Base-by-base conservation (phyloP, 1,140 invertebrate species). In the Saccostrea cuccullata region DNA sequence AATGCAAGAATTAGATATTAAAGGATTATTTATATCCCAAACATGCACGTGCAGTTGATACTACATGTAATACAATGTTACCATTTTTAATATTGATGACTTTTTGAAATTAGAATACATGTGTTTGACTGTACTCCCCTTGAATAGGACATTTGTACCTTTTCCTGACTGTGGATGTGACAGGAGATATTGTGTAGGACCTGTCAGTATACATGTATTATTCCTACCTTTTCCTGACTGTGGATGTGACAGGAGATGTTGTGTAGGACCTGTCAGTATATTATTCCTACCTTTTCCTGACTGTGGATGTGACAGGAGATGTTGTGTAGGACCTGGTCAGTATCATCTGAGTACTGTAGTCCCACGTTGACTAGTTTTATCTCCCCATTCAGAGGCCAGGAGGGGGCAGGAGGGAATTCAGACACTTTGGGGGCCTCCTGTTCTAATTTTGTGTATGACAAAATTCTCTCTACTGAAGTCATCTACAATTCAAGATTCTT, bases 391-490 rank as follows among this genome's bases (percentile, higher is more conserved):
- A 92, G 92, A 0, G 97, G 97, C 97, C 97, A 93, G 47, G 90
- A 90, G 0, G 85, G 58, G 2, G 89, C 85, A 6, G 92, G 91
- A 2, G 92, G 92, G 93, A 97, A 96, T 11, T 97, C 96, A 6
- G 97, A 94, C 93, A 90, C 90, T 47, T 93, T 91, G 92, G 94
- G 94, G 0, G 95, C 8, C 94, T 97, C 97, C 40, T 97, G 94
- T 82, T 96, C 96, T 0, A 98, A 94, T 73, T 96, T 95, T 0
- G 96, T 96, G 92, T 98, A 98, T 91, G 98, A 97, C 2, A 97
- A 91, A 6, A 98, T 96, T 55, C 97, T 95, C 92, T 98, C 97
- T 17, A 98, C 97, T 58, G 97, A 97, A 0, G 97, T 97, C 96
- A 98, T 97, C 92, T 98, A 96, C 30, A 88, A 77, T 30, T 3